These are phyloP conservation scores for Hemibagrus wyckioides DNA, from an alignment of 2,113 vertebrate genomes.

Conservation along the genomic window DNA sequence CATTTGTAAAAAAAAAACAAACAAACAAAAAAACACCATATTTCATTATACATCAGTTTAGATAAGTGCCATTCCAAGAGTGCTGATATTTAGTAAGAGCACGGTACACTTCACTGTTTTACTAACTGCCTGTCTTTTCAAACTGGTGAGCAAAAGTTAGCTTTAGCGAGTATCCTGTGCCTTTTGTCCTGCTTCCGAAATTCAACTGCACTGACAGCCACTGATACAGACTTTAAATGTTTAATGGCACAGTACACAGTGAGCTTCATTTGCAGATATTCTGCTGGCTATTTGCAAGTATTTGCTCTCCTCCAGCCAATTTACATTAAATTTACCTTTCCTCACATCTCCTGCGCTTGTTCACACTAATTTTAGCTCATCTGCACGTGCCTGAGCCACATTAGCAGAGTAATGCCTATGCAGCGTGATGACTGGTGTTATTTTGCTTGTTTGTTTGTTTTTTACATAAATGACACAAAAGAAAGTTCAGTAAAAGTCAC, in stretches of 20 bases:
- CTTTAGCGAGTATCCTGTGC: background rate
- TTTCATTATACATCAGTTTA: background rate
- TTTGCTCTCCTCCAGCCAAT: background rate
- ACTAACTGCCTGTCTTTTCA: background rate
- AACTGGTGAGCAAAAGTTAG: background rate
- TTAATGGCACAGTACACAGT: background rate
- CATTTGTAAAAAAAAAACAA: background rate
- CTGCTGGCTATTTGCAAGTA: too few relatives aligned
- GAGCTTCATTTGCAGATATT: background rate
- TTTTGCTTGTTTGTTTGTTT: background rate
- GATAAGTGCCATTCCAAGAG: too few relatives aligned
- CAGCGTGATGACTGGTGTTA: background rate
- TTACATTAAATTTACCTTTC: background rate
- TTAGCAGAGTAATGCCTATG: background rate
- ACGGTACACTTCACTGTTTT: too few relatives aligned
- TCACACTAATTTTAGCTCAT: too few relatives aligned
- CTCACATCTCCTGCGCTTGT: background rate
- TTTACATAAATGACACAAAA: background rate
- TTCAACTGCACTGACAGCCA: background rate
- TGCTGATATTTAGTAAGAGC: too few relatives aligned
- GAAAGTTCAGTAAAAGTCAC: background rate
- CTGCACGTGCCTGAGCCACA: background rate
- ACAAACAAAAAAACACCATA: too few relatives aligned
- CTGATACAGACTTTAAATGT: background rate
- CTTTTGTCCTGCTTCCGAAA: background rate